Evolutionary conservation across 1,140 invertebrate genomes (phyloP).

Genomic region (Metaphire vulgaris): DNA sequence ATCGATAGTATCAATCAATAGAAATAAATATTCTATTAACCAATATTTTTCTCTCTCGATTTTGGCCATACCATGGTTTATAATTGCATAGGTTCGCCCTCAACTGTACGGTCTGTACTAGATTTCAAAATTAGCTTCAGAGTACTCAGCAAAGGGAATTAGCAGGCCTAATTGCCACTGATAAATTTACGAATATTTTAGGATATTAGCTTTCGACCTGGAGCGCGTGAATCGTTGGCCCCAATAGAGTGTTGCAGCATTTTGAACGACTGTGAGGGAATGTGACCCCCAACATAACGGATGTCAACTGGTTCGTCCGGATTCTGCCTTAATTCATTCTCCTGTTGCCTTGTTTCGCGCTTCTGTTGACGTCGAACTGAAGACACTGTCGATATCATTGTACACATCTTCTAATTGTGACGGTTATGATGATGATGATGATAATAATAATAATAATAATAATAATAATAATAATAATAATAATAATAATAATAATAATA

Average conservation of each 20-base stretch:
- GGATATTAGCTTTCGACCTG: neutral
- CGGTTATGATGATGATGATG: too few relatives aligned
- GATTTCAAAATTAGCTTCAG: neutral
- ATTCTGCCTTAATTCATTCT: conserved; percentile 5
- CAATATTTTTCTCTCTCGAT: neutral
- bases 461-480: neutral
- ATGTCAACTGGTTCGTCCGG: conserved; percentile 32
- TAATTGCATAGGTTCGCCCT: neutral
- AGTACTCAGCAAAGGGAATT: neutral
- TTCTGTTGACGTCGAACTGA: neutral
- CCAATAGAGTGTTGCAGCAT: conserved; percentile 60
- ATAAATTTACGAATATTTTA: too few relatives aligned
- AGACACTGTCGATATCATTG: neutral
- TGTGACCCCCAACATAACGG: conserved; percentile 68
- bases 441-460: neutral
- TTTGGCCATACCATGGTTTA: neutral
- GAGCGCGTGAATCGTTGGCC: neutral
- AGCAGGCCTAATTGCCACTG: too few relatives aligned
- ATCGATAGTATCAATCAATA: neutral
- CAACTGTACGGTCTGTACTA: neutral
- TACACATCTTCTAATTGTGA: neutral
- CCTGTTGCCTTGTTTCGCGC: neutral
- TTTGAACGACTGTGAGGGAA: conserved; percentile 76
- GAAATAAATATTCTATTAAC: neutral
- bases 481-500: neutral